Evolutionary conservation across 2,888 invertebrate species (phyloP).

Genomic region (Masnerella sp.): DNA sequence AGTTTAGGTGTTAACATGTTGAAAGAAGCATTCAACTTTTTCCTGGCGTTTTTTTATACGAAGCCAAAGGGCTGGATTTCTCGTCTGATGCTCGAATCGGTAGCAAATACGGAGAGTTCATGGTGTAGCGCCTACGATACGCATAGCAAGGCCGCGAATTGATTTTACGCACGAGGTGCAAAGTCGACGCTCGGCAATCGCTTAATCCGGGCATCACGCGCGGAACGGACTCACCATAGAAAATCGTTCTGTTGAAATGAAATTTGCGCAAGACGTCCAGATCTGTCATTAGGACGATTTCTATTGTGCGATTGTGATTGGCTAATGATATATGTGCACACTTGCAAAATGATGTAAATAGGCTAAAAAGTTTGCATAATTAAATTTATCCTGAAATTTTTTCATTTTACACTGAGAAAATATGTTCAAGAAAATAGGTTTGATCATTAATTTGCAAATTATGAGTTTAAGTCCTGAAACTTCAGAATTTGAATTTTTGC

Average conservation of each 20-base stretch:
- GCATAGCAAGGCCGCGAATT: conserved; percentile 47
- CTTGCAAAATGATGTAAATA: background rate
- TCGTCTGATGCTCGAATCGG: conserved; percentile 10
- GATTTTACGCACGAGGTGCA: conserved; percentile 56
- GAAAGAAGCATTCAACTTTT: too few relatives aligned
- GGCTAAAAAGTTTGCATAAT: too few relatives aligned
- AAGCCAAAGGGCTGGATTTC: conserved; percentile 8
- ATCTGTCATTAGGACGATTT: conserved; percentile 46
- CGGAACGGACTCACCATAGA: conserved; percentile 45
- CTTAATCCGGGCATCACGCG: conserved; percentile 46
- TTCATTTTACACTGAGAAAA: too few relatives aligned
- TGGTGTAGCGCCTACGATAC: conserved; percentile 32
- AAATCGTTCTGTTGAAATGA: conserved; percentile 63
- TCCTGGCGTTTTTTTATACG: background rate
- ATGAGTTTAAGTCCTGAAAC: too few relatives aligned
- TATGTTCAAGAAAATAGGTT: too few relatives aligned
- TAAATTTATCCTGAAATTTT: too few relatives aligned
- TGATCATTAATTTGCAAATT: too few relatives aligned
- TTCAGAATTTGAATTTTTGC: too few relatives aligned
- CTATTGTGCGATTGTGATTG: conserved; percentile 27
- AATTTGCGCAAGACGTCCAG: conserved; percentile 56
- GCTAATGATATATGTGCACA: conserved; percentile 13
- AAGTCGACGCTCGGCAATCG: conserved; percentile 49
- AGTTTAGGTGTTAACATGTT: too few relatives aligned
- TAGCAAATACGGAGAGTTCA: conserved; percentile 39